Percentiles rank a stretch among this genome's conserved stretches.
phyloP scores from a whole-genome alignment of 2,888 invertebrate species.

The Andrena trimmerana region DNA sequence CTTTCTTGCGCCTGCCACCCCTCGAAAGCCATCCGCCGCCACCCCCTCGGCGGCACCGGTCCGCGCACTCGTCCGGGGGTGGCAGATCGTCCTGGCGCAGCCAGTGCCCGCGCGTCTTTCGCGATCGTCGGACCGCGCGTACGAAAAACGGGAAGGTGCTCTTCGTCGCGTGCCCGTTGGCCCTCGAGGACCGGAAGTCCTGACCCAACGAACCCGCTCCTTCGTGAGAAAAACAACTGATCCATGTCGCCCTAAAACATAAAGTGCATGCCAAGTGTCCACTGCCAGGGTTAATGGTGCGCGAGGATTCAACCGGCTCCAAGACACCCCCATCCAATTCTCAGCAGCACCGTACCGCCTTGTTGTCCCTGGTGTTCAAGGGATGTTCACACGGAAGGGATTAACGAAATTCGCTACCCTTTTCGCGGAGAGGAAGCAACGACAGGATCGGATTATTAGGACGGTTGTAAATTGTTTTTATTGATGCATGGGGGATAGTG shows the following conservation, averaged over 20 bases:
- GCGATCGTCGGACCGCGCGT: constrained; percentile 83
- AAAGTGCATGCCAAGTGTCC: background rate
- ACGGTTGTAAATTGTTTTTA: background rate
- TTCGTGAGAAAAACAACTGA: background rate
- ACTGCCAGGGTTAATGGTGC: background rate
- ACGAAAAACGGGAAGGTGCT: constrained; percentile 69
- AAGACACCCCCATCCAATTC: background rate
- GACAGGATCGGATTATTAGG: background rate
- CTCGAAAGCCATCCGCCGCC: constrained; percentile 73
- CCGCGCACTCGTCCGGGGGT: constrained; percentile 76
- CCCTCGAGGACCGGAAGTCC: constrained; percentile 6
- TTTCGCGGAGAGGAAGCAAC: background rate
- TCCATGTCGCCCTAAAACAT: too few relatives aligned
- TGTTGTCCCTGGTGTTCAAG: background rate
- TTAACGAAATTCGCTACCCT: background rate
- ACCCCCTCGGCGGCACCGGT: constrained; percentile 62
- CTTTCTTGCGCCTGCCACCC: constrained; percentile 53
- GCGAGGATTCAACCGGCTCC: too few relatives aligned
- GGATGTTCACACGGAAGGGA: background rate
- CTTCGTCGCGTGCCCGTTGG: constrained; percentile 61
- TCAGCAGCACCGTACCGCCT: background rate
- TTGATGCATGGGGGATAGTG: background rate
- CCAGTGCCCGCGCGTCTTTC: constrained; percentile 85
- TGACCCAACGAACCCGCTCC: background rate
- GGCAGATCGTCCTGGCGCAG: constrained; percentile 78